These are phyloP conservation scores for Ceyx cyanopectus DNA, from an alignment of 2,113 vertebrate genomes.

Conservation along the genomic window DNA sequence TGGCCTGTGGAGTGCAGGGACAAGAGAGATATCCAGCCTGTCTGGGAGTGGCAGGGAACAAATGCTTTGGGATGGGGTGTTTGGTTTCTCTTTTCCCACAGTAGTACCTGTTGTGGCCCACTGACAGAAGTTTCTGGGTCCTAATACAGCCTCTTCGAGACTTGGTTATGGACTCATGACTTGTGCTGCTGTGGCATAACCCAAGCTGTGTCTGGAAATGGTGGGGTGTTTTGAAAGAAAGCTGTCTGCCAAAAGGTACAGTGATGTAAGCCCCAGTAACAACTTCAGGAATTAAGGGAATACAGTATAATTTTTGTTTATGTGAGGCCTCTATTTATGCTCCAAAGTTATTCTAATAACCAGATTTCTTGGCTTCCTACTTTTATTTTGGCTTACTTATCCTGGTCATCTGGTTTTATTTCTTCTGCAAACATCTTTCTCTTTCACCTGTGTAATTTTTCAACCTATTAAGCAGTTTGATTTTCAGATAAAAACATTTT, in stretches of 20 bases:
- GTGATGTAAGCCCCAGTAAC: not conserved
- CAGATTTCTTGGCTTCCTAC: not conserved
- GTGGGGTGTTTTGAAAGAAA: not conserved
- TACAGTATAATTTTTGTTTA: not conserved
- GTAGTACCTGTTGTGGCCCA: not conserved
- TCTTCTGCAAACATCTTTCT: not conserved
- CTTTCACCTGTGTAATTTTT: not conserved
- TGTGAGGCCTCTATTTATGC: not conserved
- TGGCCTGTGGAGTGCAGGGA: not conserved
- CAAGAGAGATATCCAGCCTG: not conserved
- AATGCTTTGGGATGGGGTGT: not conserved
- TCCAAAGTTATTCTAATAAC: not conserved
- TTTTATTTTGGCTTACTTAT: not conserved
- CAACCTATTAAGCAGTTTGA: not conserved
- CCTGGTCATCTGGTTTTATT: not conserved
- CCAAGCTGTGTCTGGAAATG: not conserved
- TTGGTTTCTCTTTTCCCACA: not conserved
- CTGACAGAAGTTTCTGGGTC: not conserved
- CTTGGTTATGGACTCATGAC: not conserved
- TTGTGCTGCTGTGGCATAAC: not conserved
- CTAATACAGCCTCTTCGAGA: not conserved
- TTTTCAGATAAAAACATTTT: not conserved
- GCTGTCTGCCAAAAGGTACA: not conserved
- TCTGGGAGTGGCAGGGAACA: not conserved
- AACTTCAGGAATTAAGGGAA: not conserved